Percentiles rank a stretch among this genome's conserved stretches.
phyloP scores from a whole-genome alignment of 37 sponge, comb jelly and placozoan species.

The Eunapius fragilis region DNA sequence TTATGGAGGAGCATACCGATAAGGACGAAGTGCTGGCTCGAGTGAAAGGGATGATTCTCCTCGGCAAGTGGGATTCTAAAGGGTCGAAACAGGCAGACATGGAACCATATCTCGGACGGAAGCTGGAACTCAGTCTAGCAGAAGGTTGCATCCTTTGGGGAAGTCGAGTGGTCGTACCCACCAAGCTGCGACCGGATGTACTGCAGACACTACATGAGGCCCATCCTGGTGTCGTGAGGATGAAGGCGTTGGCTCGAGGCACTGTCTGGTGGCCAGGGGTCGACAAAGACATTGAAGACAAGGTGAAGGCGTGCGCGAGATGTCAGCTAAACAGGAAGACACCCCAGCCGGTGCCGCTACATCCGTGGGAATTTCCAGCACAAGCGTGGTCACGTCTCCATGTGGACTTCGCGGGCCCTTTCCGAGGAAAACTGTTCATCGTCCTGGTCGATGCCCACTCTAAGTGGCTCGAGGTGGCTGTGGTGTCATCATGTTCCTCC shows the following conservation, averaged over 20 bases:
- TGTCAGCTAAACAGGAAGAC: slow-evolving; percentile 9
- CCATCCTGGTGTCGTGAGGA: slow-evolving; percentile 28
- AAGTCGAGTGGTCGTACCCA: slow-evolving; percentile 13
- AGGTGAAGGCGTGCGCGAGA: background rate
- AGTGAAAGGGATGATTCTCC: too few relatives aligned
- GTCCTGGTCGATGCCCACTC: slow-evolving; percentile 26
- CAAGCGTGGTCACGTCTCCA: slow-evolving; percentile 35
- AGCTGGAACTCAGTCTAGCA: too few relatives aligned
- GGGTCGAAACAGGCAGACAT: too few relatives aligned
- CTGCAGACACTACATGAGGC: slow-evolving; percentile 15
- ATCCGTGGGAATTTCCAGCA: slow-evolving; percentile 37
- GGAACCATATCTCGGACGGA: too few relatives aligned
- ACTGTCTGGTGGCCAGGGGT: slow-evolving; percentile 55
- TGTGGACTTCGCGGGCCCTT: slow-evolving; percentile 19
- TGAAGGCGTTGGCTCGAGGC: slow-evolving; percentile 27
- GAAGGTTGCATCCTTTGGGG: slow-evolving; percentile 34
- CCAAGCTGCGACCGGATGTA: background rate
- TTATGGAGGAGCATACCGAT: too few relatives aligned
- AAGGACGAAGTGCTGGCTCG: too few relatives aligned
- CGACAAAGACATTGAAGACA: slow-evolving; percentile 9
- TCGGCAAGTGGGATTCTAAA: too few relatives aligned
- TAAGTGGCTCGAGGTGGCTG: slow-evolving; percentile 32
- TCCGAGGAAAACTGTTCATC: slow-evolving; percentile 28
- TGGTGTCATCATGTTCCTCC: slow-evolving; percentile 17
- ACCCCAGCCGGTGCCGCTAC: slow-evolving; percentile 15